Conservation (phyloP, 2,797 vertebrate genomes). For the Poecilia wingei region DNA sequence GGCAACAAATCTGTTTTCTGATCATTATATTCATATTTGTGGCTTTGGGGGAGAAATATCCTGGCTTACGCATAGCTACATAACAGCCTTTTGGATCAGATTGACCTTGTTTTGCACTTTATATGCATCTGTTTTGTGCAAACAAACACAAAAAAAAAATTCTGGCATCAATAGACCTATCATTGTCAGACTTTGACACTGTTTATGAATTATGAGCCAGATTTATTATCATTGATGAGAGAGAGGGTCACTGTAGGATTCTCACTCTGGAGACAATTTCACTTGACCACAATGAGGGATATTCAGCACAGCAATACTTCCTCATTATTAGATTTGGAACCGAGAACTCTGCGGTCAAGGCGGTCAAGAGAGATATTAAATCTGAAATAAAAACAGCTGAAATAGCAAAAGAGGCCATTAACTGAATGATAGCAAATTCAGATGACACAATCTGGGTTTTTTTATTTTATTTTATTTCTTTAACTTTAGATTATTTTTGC, state of each 20-base stretch:
- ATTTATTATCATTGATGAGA: constrained; percentile 43
- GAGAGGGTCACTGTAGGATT: constrained; percentile 44
- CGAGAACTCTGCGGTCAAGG: constrained; percentile 33
- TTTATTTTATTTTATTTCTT: background rate
- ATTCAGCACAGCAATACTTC: constrained; percentile 33
- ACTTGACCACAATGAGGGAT: constrained; percentile 34
- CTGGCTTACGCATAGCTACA: background rate
- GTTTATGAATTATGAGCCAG: constrained; percentile 29
- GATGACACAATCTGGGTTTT: constrained; percentile 6
- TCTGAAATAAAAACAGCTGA: constrained; percentile 61
- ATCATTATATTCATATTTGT: background rate
- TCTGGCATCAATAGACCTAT: constrained; percentile 9
- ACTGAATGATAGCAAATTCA: constrained; percentile 43
- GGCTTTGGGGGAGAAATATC: background rate
- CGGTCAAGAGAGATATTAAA: constrained; percentile 65
- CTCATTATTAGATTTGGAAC: constrained; percentile 54
- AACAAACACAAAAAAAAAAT: background rate
- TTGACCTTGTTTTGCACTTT: background rate
- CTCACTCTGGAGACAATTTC: constrained; percentile 29
- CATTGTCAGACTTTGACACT: constrained; percentile 18
- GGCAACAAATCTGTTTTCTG: background rate
- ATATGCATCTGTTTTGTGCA: background rate
- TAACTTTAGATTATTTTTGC: constrained; percentile 22
- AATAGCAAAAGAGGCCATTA: constrained; percentile 33
- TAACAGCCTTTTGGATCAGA: background rate